Evolutionary conservation across 1,140 invertebrate genomes (phyloP), one percentile per base, ranked within the genome.

Genomic region (Venustaconcha ellipsiformis): DNA sequence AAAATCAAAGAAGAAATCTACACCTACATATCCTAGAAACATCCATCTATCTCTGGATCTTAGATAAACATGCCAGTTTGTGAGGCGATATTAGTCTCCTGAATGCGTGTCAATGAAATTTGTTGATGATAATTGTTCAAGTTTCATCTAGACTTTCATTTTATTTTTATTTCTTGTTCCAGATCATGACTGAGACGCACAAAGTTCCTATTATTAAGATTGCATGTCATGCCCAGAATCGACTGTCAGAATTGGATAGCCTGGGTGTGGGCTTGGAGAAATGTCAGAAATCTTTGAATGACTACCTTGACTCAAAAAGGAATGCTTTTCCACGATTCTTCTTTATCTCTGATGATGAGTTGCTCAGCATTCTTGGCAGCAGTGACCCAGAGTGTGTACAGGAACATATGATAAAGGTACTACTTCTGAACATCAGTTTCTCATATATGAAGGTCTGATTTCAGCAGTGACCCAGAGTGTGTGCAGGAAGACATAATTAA

Each of bases 401-500:
- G 89, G 94, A 96, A 84, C 95, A 97, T 84, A 95, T 97, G 92
- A 95, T 96, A 65, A 97, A 98, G 92, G 94, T 94, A 83, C 84
- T 20, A 18, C 20, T 66, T 18, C 17, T 26, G 8, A n/a, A 11
- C 6, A 48, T 48, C 37, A 48, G 11, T 48, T 48, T 48, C 37
- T 48, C 6, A 48, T 48, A 6, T 48, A 23, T 23, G 26, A 30
- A 30, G 26, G 4, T 30, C 26, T 30, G n/a, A n/a, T n/a, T n/a
- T n/a, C 48, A 96, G 94, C 83, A 95, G 93, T 81, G 93, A 95
- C 74, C 93, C 94, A 23, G 91, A 91, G 67, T 94, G 93, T 85
- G 94, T 97, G 17, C 96, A 97, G 89, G 94, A 96, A 84, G 95
- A 97, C 84, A 95, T 97, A 92, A 95, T 96, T 66, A 97, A 98